phyloP scores from a whole-genome alignment of 2,797 vertebrate species.

The Mormyrus hasselquistii region DNA sequence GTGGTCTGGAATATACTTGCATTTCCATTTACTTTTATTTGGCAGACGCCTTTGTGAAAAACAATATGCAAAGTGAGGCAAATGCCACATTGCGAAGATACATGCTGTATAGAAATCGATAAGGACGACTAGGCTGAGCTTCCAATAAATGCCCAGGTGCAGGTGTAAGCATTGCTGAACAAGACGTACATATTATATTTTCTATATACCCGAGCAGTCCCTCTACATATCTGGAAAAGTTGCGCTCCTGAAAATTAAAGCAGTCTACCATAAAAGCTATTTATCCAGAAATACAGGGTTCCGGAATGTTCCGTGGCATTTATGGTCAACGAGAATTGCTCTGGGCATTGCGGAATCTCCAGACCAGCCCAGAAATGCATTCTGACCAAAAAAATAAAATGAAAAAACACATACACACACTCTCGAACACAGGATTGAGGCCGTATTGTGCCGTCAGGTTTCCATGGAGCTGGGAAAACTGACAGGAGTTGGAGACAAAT shows the following conservation, averaged over 20 bases:
- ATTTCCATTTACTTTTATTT: background rate
- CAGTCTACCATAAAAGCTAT: background rate
- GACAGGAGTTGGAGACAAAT: constrained; percentile 17
- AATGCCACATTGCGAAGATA: background rate
- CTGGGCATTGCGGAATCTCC: background rate
- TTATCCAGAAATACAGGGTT: background rate
- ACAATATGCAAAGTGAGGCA: background rate
- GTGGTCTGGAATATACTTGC: background rate
- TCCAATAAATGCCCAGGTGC: background rate
- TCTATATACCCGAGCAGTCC: background rate
- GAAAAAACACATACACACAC: background rate
- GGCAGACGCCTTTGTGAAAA: background rate
- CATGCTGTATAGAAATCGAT: background rate
- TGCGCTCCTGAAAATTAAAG: background rate
- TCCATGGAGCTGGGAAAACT: constrained; percentile 19
- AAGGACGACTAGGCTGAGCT: background rate
- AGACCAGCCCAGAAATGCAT: background rate
- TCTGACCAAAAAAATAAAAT: background rate
- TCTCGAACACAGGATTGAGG: background rate
- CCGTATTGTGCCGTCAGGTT: constrained; percentile 12
- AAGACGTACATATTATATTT: background rate
- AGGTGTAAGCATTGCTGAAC: background rate
- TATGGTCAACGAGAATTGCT: background rate
- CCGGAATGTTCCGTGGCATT: background rate
- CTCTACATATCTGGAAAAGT: background rate